Conservation (phyloP, 1,140 invertebrate species). For the Sitobion miscanthi region DNA sequence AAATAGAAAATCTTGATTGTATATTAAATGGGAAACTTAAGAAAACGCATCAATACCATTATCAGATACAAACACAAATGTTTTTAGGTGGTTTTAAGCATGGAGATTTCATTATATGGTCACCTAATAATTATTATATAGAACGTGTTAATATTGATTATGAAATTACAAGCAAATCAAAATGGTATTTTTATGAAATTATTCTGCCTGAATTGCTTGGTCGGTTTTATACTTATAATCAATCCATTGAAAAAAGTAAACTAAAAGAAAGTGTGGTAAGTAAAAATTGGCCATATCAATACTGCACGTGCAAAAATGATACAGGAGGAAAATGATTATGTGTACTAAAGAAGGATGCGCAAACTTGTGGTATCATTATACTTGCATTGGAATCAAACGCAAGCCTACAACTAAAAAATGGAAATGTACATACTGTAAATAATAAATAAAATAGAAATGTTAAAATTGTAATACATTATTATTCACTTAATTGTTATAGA, state of each 20-base stretch:
- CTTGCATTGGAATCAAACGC: slow-evolving; percentile 23
- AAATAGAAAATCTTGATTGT: not conserved
- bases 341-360: slow-evolving; percentile 12
- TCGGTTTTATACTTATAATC: slow-evolving; percentile 5
- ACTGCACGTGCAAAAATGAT: slow-evolving; percentile 24
- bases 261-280: not conserved
- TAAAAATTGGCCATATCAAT: not conserved
- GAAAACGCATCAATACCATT: not conserved
- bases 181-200: slow-evolving; percentile 11
- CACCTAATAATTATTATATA: slow-evolving; percentile 13
- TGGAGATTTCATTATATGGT: slow-evolving; percentile 12
- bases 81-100: not conserved
- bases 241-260: not conserved
- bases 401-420: slow-evolving; percentile 26
- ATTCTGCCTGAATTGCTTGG: slow-evolving; percentile 25
- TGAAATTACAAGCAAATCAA: not conserved
- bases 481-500: no score
- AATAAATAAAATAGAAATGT: not conserved
- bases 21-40: not conserved
- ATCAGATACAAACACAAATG: slow-evolving; percentile 31
- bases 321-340: slow-evolving; percentile 2
- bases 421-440: not conserved
- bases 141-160: slow-evolving; percentile 1
- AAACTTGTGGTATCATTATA: not conserved
- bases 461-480: no score